Conservation (phyloP, 2,888 invertebrate species). For the Branchipolynoe longqiensis region DNA sequence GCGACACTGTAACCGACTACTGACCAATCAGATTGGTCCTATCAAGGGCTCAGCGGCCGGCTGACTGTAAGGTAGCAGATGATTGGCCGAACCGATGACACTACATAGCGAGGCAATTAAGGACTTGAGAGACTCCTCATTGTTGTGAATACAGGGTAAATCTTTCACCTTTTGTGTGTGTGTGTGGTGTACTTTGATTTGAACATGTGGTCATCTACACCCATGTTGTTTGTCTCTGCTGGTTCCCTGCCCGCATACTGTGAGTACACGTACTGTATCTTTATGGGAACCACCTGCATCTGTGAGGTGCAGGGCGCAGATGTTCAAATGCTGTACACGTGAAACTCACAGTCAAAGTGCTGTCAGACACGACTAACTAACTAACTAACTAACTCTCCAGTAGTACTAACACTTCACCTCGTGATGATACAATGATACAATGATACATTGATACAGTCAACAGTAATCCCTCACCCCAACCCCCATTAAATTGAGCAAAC, state of each 20-base stretch:
- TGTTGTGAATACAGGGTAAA: conserved; percentile 58
- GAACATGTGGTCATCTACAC: conserved; percentile 53
- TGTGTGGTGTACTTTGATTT: conserved; percentile 43
- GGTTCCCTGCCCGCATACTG: conserved; percentile 33
- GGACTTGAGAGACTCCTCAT: conserved; percentile 52
- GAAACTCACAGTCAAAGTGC: too few relatives aligned
- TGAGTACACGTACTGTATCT: conserved; percentile 12
- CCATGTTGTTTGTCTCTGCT: conserved; percentile 49
- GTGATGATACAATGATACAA: too few relatives aligned
- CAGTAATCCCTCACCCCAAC: neutral
- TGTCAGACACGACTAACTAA: too few relatives aligned
- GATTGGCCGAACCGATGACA: neutral
- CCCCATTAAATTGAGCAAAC: too few relatives aligned
- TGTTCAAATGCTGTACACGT: too few relatives aligned
- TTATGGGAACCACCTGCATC: too few relatives aligned
- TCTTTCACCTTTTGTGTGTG: conserved; percentile 39
- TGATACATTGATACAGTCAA: too few relatives aligned
- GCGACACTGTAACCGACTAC: neutral
- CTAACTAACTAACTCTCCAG: too few relatives aligned
- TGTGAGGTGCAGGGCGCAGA: too few relatives aligned
- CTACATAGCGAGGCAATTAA: neutral
- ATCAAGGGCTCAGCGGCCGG: conserved; percentile 1
- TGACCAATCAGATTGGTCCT: conserved; percentile 19
- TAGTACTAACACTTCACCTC: too few relatives aligned
- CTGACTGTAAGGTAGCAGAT: neutral